Evolutionary conservation across 2,797 vertebrate genomes (phyloP), one percentile per base, ranked within the genome.

Genomic region (Taenioides sp.): DNA sequence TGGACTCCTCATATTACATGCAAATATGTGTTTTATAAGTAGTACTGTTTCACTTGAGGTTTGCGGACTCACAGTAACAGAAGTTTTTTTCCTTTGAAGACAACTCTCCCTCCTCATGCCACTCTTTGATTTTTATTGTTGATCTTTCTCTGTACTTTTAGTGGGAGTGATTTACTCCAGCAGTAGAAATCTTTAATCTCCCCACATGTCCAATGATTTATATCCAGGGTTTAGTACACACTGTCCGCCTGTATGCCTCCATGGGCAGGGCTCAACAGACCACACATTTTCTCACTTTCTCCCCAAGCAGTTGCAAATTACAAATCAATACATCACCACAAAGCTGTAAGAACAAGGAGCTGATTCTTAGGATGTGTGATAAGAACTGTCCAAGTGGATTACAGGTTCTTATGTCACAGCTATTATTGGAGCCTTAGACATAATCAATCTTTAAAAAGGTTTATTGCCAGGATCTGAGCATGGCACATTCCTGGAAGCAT

Each of bases 281-380:
- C 40, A 34, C 7, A 22, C 10, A 61, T 73, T 73, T 49, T 50
- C 40, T 74, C 20, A 12, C 16, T 68, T 73, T 47, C 17, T 7
- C 7, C 74, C 23, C 7, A 60, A 77, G 16, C 65, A 50, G 7
- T 52, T 63, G 70, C 62, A 77, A 80, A 84, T 62, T 47, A 22
- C 68, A 61, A 77, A 78, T 84, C 55, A 34, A 66, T 83, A 69
- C 68, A 25, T 54, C 22, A 52, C 59, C 59, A 67, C 40, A 66
- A 66, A 64, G 65, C 0, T 1, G 7, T 57, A 59, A 0, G 28
- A 76, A 67, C 74, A 40, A 27, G n/a, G 68, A 57, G 25, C 43
- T 52, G 16, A 2, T 17, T 57, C 52, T 76, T 60, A 34, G 34
- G 27, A 18, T 59, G 57, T 66, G 54, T 14, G 20, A 5, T 76